A percentile compares a stretch with the other conserved stretches of the same genome.
Evolutionary conservation across 2,797 vertebrate species (phyloP).

Genomic region (Myotis findleyi): DNA sequence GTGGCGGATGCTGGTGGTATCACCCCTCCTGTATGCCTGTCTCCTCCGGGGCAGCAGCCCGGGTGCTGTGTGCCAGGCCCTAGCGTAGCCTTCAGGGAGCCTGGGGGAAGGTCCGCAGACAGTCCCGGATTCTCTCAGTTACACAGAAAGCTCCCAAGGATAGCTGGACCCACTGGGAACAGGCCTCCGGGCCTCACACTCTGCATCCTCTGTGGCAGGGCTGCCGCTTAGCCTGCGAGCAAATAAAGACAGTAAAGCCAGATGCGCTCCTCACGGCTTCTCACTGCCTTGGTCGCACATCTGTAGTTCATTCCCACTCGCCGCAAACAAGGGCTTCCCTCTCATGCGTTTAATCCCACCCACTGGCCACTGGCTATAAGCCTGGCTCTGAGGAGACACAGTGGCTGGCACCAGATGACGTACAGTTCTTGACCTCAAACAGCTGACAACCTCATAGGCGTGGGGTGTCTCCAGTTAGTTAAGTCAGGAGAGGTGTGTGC

Average conservation of each 20-base stretch:
- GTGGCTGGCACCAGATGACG: background rate
- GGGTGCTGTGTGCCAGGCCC: background rate
- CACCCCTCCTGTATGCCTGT: background rate
- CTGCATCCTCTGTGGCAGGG: background rate
- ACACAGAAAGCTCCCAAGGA: slow-evolving; percentile 47
- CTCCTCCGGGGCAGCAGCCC: background rate
- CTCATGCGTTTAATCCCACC: background rate
- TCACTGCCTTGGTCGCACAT: fast-evolving
- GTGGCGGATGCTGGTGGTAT: background rate
- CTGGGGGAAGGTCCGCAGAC: slow-evolving; percentile 42
- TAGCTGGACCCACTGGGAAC: slow-evolving; percentile 20
- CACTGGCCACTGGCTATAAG: background rate
- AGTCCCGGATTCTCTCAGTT: slow-evolving; percentile 43
- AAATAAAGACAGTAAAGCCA: background rate
- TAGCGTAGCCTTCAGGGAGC: slow-evolving; percentile 55
- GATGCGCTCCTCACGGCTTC: background rate
- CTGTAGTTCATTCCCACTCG: background rate
- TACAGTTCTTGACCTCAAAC: background rate
- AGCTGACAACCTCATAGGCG: background rate
- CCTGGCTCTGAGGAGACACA: background rate
- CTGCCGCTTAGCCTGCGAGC: slow-evolving; percentile 35
- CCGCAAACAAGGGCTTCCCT: background rate
- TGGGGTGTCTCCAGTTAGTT: background rate
- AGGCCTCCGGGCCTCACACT: slow-evolving; percentile 14
- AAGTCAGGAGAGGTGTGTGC: background rate